Base-by-base conservation (phyloP, 2,113 vertebrate species). In the Leptocoma aspasia region DNA sequence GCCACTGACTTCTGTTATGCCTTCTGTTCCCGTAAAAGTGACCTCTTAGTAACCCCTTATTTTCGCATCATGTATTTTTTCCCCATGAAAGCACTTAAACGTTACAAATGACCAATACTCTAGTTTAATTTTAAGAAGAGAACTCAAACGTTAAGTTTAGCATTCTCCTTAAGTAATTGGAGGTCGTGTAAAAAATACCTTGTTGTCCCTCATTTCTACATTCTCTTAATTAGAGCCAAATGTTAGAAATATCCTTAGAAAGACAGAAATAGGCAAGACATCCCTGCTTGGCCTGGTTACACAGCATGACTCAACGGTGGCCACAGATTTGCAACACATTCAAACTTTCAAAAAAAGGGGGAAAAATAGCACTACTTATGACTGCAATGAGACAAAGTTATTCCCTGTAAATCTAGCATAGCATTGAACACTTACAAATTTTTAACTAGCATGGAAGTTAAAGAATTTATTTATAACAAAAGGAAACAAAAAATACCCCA, bases 231-330 rank as follows among this genome's bases (percentile, higher is more conserved):
- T 90, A 85, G 70, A 95, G 75, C 45, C 68, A 63, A 94, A 95
- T 87, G 95, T 88, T 94, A 94, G 94, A 90, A 95, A 94, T 82
- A 94, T 61, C 90, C 90, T 94, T 68, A 94, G 78, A 95, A 96
- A 95, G 78, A 85, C 53, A 90, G 84, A 97, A 94, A 94, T 73
- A 94, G 82, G 89, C 71, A 94, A 94, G 87, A 80, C 59, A 90
- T 90, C 75, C 75, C 75, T 92, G 54, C 78, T 65, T 95, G 95
- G 94, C 94, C 90, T 93, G 81, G 82, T 76, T 82, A 85, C 71
- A 66, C 75, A 88, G 84, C 78, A 80, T 95, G 94, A 96, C 66
- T 97, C 95, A 95, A 91, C 82, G 82, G 84, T 47, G 73, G 81
- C 84, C 69, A 86, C 64, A 82, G 45, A 87, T 50, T 77, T 95